Conservation (phyloP, 2,888 invertebrate species). For the Drosophila kambysellisi region DNA sequence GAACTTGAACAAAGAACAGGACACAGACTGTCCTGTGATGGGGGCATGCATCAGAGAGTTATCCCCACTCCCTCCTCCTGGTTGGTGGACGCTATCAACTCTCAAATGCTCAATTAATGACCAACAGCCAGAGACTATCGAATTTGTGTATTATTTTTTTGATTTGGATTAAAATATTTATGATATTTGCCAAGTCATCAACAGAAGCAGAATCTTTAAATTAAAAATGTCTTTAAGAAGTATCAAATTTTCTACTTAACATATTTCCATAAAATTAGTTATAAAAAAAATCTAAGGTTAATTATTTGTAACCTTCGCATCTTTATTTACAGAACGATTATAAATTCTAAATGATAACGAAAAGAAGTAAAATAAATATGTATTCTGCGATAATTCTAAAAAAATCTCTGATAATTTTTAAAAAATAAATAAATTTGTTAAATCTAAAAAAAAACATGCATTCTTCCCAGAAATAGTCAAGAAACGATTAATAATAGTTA, state of each 20-base stretch:
- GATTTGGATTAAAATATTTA: too few relatives aligned
- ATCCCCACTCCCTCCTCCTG: neutral
- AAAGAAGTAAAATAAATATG: neutral
- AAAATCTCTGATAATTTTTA: too few relatives aligned
- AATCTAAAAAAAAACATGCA: neutral
- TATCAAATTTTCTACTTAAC: too few relatives aligned
- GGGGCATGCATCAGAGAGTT: neutral
- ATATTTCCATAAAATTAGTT: too few relatives aligned
- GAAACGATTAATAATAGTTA: neutral
- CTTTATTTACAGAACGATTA: neutral
- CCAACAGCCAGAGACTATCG: neutral
- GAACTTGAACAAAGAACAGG: slow-evolving; percentile 1
- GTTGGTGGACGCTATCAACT: neutral
- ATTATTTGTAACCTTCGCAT: neutral
- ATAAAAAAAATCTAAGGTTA: neutral
- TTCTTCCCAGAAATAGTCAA: neutral
- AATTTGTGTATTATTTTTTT: neutral
- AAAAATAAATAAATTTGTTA: neutral
- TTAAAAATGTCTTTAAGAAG: neutral
- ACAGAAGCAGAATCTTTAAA: too few relatives aligned
- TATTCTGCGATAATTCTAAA: too few relatives aligned
- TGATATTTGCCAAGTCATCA: too few relatives aligned
- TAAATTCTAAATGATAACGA: neutral
- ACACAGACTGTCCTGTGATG: slow-evolving; percentile 7
- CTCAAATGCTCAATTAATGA: neutral